A percentile compares a stretch with the other conserved stretches of the same genome.
Conservation (phyloP, 2,113 vertebrate genomes). For the Todiramphus saurophagus region DNA sequence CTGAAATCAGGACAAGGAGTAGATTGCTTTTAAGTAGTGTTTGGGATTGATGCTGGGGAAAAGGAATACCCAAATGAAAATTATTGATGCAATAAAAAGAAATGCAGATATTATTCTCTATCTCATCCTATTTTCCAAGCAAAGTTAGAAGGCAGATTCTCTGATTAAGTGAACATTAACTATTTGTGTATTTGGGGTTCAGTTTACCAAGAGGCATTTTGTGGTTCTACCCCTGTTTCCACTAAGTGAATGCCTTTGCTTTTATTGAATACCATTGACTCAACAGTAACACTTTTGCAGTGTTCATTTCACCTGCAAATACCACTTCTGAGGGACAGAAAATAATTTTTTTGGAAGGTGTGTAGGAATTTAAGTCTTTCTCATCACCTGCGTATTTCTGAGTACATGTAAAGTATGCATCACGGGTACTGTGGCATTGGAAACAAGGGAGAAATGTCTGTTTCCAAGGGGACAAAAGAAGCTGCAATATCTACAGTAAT, state of each 20-base stretch:
- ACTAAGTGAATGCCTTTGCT: neutral
- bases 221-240: neutral
- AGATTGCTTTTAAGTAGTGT: conserved; percentile 23
- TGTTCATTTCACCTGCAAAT: neutral
- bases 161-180: neutral
- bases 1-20: conserved; percentile 15
- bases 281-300: neutral
- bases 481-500: neutral
- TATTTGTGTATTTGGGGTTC: neutral
- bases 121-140: neutral
- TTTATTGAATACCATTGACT: neutral
- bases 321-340: neutral
- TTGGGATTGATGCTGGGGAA: neutral
- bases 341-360: neutral
- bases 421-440: neutral
- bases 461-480: neutral
- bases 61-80: conserved; percentile 37
- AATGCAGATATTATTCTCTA: neutral
- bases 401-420: neutral
- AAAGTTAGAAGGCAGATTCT: conserved; percentile 11
- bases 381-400: neutral
- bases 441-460: neutral
- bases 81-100: conserved; percentile 5
- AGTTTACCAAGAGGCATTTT: neutral
- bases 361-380: neutral